Percentiles rank a stretch among this genome's conserved stretches.
Evolutionary conservation across 1,140 invertebrate genomes (phyloP).

Genomic region (Pemphigus obesinymphae): DNA sequence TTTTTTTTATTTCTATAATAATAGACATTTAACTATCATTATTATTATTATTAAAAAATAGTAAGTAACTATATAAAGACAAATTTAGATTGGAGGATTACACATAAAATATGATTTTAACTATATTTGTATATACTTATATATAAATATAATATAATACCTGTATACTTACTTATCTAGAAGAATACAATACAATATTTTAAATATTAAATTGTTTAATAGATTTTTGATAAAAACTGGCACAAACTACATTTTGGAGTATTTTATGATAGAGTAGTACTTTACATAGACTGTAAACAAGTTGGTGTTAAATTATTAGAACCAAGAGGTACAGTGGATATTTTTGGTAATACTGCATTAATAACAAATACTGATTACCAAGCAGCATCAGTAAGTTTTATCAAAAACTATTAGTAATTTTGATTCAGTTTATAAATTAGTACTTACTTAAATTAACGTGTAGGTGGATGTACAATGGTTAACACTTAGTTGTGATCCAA

Average conservation of each 20-base stretch:
- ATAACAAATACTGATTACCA: slow-evolving; percentile 57
- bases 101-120: no score
- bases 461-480: slow-evolving; percentile 78
- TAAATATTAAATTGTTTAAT: slow-evolving; percentile 44
- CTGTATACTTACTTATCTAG: no score
- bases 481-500: slow-evolving; percentile 72
- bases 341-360: slow-evolving; percentile 64
- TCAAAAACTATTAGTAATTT: neutral
- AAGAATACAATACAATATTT: no score
- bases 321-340: slow-evolving; percentile 59
- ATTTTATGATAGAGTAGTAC: slow-evolving; percentile 59
- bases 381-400: slow-evolving; percentile 59
- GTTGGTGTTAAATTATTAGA: slow-evolving; percentile 53
- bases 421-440: neutral
- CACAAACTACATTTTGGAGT: slow-evolving; percentile 76
- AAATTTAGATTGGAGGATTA: no score
- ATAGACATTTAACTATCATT: no score
- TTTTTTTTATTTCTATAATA: no score
- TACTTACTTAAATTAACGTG: slow-evolving; percentile 33
- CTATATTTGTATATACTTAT: no score
- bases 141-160: no score
- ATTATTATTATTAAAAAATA: no score
- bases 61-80: no score
- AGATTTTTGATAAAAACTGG: slow-evolving; percentile 74
- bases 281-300: slow-evolving; percentile 68